These are phyloP conservation scores for Bursaphelenchus okinawaensis DNA, from an alignment of 2,888 invertebrate species.

Conservation along the genomic window DNA sequence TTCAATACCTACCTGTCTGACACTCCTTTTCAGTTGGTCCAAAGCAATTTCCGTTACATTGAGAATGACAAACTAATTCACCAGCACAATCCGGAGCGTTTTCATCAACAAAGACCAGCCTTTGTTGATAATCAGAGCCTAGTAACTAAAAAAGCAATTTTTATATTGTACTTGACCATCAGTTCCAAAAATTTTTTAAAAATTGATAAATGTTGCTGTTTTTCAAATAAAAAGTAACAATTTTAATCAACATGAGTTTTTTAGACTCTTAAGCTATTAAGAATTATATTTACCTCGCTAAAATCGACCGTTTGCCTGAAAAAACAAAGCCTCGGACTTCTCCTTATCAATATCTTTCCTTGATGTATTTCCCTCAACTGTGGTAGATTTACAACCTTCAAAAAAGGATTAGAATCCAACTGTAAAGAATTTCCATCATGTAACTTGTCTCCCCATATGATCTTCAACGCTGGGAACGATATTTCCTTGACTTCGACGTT, in stretches of 20 bases:
- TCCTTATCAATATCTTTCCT: not conserved
- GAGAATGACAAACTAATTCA: not conserved
- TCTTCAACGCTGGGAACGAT: conserved; percentile 29
- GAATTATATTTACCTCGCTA: conserved; percentile 9
- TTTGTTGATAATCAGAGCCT: not conserved
- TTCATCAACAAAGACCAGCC: conserved; percentile 5
- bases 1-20: conserved; percentile 20
- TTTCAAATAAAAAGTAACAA: too few relatives aligned
- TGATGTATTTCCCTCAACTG: conserved; percentile 6
- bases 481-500: conserved; percentile 20
- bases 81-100: not conserved
- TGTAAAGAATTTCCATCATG: conserved; percentile 22
- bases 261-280: too few relatives aligned
- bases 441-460: conserved; percentile 37
- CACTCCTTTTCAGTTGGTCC: conserved; percentile 19
- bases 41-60: conserved; percentile 17
- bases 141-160: conserved; percentile 14
- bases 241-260: too few relatives aligned
- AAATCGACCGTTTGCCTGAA: not conserved
- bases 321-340: not conserved
- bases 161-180: not conserved
- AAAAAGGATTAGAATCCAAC: not conserved
- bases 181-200: not conserved
- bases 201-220: too few relatives aligned
- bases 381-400: conserved; percentile 15